Evolutionary conservation across 2,113 vertebrate species (phyloP), one percentile per base, ranked within the genome.

Genomic region (Danionella cerebrum): DNA sequence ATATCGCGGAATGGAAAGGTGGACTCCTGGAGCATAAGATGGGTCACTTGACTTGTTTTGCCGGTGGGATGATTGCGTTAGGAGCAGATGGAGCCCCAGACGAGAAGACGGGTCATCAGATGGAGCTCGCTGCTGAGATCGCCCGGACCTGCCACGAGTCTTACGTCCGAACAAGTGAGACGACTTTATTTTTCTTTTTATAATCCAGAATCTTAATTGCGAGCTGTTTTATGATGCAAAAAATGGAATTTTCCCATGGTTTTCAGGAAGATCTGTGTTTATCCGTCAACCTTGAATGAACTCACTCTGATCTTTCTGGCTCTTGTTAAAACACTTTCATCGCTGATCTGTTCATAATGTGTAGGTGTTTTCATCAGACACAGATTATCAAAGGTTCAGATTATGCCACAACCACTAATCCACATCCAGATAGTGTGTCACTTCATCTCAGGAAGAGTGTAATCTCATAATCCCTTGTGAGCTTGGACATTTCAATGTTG

Each of bases 1-100:
- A 98, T 85, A 98, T 99, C 0, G 96, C 95, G 0, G 96, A 99
- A 83, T 99, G 96, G 96, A 98, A 98, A 79, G 96, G 95, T 0
- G 96, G 96, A 0, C 89, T 98, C 6, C 88, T 99, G 11, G 96
- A 99, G 25, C 95, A 98, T 63, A 99, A 99, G 85, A 99, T 99
- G 96, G 96, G 96, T 3, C 96, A 99, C 73, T 87, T 99, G 74
- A 97, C 96, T 2, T 99, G 96, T 72, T 99, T 99, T 29, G 94
- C 96, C 0, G 96, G 96, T 2, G 96, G 96, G 65, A 99, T 99
- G 96, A 96, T 99, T 69, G 96, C 94, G 0, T 89, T 99, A 0
- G 96, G 96, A 8, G 96, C 95, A 0, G 94, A 97, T 0, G 92
- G 94, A 1, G 94, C 94, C 0, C 89, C 94, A 0, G n/a, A 45